Evolutionary conservation across 1,140 invertebrate species (phyloP).

Genomic region (Metopolophium dirhodum): DNA sequence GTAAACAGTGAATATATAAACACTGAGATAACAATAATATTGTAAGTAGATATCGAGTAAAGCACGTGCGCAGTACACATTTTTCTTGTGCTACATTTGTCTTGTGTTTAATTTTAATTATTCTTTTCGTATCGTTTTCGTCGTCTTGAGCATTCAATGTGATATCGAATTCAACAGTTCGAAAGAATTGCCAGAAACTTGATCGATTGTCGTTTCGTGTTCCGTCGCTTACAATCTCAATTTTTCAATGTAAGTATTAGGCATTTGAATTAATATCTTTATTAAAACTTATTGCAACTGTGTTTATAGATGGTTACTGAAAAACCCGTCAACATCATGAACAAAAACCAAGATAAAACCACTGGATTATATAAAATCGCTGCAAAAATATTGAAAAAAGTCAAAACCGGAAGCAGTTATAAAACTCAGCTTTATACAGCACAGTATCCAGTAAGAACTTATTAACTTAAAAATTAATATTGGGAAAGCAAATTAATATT

Average conservation of each 20-base stretch:
- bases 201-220: not conserved
- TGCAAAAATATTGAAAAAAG: conserved; percentile 71
- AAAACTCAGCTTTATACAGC: conserved; percentile 75
- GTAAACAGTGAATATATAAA: too few species aligned
- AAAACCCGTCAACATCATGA: not conserved
- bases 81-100: not conserved
- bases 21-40: not conserved
- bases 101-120: not conserved
- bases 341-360: conserved; percentile 61
- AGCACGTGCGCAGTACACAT: not conserved
- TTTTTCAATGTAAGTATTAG: not conserved
- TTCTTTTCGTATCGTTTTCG: too few species aligned
- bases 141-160: not conserved
- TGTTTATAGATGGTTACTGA: not conserved
- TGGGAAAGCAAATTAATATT: not conserved
- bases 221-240: not conserved
- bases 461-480: not conserved
- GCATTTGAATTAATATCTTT: not conserved
- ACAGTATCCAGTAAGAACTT: conserved; percentile 70
- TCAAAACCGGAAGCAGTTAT: conserved; percentile 72
- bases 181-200: not conserved
- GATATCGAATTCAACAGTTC: not conserved
- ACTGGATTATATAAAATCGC: conserved; percentile 78
- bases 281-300: not conserved
- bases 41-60: not conserved